phyloP scores from a whole-genome alignment of 2,888 invertebrate genomes.

The Melieria crassipennis region DNA sequence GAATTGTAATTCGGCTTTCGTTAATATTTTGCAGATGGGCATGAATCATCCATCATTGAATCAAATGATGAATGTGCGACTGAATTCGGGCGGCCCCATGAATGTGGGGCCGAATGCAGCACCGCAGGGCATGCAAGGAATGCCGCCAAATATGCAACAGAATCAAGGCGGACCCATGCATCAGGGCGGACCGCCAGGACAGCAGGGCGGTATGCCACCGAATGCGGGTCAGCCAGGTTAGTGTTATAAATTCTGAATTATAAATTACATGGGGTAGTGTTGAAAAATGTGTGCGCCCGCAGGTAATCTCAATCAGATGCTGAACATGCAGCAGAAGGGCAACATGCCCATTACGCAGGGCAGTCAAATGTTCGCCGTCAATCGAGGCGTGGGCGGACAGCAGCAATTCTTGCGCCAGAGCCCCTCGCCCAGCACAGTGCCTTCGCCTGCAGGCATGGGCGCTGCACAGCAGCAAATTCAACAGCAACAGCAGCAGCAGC shows the following conservation, averaged over 20 bases:
- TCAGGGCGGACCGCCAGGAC: constrained; percentile 53
- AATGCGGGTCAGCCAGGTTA: constrained; percentile 55
- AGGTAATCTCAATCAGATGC: constrained; percentile 60
- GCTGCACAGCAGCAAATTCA: constrained; percentile 49
- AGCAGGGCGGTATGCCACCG: constrained; percentile 54
- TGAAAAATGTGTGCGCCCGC: not conserved
- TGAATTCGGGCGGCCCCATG: constrained; percentile 67
- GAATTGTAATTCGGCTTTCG: not conserved
- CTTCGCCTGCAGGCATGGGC: constrained; percentile 60
- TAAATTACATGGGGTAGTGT: not conserved
- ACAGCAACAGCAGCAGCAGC: constrained; percentile 51
- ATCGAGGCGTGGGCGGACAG: constrained; percentile 76
- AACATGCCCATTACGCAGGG: constrained; percentile 64
- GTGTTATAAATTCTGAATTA: not conserved
- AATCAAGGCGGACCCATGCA: constrained; percentile 62
- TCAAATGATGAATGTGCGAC: constrained; percentile 66
- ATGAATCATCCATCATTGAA: constrained; percentile 60
- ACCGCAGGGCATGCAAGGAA: constrained; percentile 59
- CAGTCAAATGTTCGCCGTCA: constrained; percentile 67
- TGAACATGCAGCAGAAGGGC: constrained; percentile 60
- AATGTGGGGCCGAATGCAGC: constrained; percentile 55
- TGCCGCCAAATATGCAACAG: constrained; percentile 66
- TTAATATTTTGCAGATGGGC: constrained; percentile 52
- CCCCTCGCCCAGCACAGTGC: constrained; percentile 74
- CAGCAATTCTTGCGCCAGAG: constrained; percentile 82